Evolutionary conservation across 2,888 invertebrate genomes (phyloP).

Genomic region (Eupeodes latifasciatus): DNA sequence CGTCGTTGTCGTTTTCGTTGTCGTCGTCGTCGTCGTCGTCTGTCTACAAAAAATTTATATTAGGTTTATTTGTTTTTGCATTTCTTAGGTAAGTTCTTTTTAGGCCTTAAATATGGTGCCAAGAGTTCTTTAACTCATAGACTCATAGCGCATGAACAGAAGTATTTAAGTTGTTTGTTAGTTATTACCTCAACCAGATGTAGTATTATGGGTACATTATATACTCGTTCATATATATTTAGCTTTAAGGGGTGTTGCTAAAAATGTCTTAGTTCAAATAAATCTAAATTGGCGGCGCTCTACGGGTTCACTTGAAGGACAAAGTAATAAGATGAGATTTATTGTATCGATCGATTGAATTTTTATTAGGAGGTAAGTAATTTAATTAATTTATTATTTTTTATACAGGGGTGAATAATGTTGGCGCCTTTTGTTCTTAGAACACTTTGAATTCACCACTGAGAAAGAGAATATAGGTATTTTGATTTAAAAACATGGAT

Average conservation of each 20-base stretch:
- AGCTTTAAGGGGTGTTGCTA: not conserved
- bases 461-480: not conserved
- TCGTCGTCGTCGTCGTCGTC: not conserved
- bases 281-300: conserved; percentile 18
- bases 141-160: conserved; percentile 13
- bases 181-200: conserved; percentile 14
- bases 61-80: not conserved
- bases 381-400: not conserved
- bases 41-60: not conserved
- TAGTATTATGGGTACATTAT: too few relatives aligned
- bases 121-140: not conserved
- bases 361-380: not conserved
- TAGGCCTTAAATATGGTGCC: not conserved
- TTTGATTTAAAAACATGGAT: too few relatives aligned
- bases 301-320: conserved; percentile 8
- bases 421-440: not conserved
- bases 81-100: not conserved
- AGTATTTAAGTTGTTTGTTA: conserved; percentile 14
- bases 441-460: not conserved
- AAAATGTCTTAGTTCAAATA: not conserved
- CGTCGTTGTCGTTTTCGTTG: too few relatives aligned
- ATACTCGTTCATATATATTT: too few relatives aligned
- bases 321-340: not conserved
- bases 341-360: not conserved
- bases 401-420: not conserved